Percentiles rank a stretch among this genome's conserved stretches.
Conservation (phyloP, 2,888 invertebrate species). For the Melangyna quadrimaculata region DNA sequence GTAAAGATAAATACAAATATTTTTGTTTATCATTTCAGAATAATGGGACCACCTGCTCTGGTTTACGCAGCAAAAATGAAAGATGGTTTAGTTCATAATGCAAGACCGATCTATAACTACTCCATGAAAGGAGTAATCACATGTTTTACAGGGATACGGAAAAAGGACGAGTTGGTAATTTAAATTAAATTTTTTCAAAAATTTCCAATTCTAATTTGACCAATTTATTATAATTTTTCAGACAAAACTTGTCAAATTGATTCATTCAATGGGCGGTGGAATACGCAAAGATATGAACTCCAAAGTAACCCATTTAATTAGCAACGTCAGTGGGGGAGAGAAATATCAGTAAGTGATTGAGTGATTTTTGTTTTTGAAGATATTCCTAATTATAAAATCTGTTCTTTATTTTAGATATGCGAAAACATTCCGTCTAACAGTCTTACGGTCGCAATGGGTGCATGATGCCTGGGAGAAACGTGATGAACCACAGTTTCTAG, state of each 20-base stretch:
- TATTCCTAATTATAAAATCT: background rate
- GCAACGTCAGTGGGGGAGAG: constrained; percentile 92
- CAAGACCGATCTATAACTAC: constrained; percentile 92
- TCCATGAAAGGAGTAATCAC: constrained; percentile 94
- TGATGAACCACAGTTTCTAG: constrained; percentile 86
- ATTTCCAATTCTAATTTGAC: background rate
- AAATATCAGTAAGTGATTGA: constrained; percentile 87
- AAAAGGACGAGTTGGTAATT: constrained; percentile 92
- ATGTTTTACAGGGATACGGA: constrained; percentile 95
- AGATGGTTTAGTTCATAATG: constrained; percentile 87
- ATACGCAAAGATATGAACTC: constrained; percentile 94
- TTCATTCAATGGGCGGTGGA: constrained; percentile 98
- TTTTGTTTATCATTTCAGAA: constrained; percentile 79
- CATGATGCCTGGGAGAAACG: constrained; percentile 92
- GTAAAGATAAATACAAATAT: background rate
- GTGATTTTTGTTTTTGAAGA: background rate
- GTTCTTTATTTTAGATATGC: constrained; percentile 84
- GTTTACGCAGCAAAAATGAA: constrained; percentile 87
- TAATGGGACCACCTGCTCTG: constrained; percentile 91
- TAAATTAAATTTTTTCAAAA: background rate
- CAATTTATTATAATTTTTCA: constrained; percentile 79
- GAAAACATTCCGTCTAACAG: constrained; percentile 92
- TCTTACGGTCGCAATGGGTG: constrained; percentile 94
- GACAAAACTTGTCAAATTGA: constrained; percentile 92
- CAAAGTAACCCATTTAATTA: constrained; percentile 96